phyloP scores from a whole-genome alignment of 2,888 invertebrate species.

The Agrochola lychnidis region DNA sequence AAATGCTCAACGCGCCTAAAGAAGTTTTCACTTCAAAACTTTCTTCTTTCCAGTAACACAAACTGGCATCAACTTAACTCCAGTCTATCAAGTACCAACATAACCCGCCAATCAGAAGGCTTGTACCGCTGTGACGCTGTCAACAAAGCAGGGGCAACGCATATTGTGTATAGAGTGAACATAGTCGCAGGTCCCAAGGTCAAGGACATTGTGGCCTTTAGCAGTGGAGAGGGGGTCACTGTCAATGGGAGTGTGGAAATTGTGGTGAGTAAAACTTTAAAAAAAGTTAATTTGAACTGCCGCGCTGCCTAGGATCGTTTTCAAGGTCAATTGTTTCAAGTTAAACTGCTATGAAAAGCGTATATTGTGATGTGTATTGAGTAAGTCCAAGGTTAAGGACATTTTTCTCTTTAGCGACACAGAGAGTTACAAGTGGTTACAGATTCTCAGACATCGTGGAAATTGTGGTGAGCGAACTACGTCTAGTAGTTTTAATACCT shows the following conservation, averaged over 20 bases:
- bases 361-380: no score
- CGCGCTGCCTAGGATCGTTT: no score
- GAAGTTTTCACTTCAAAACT: background rate
- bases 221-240: conserved; percentile 67
- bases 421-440: no score
- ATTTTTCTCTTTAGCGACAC: no score
- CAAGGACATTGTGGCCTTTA: conserved; percentile 71
- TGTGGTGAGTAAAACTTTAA: conserved; percentile 51
- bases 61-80: conserved; percentile 76
- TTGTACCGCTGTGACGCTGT: conserved; percentile 90
- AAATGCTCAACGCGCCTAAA: no score
- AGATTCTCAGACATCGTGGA: no score
- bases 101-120: conserved; percentile 82
- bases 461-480: no score
- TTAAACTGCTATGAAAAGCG: no score
- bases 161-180: conserved; percentile 87
- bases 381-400: no score
- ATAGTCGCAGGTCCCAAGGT: conserved; percentile 81
- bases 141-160: conserved; percentile 91
- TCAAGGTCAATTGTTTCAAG: no score
- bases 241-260: conserved; percentile 71
- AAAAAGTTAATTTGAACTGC: no score
- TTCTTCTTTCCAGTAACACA: conserved; percentile 75
- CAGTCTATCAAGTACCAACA: conserved; percentile 71
- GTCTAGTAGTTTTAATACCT: no score